Evolutionary conservation across 1,140 invertebrate genomes (phyloP), one percentile per base, ranked within the genome.

Genomic region (Riptortus pedestris): DNA sequence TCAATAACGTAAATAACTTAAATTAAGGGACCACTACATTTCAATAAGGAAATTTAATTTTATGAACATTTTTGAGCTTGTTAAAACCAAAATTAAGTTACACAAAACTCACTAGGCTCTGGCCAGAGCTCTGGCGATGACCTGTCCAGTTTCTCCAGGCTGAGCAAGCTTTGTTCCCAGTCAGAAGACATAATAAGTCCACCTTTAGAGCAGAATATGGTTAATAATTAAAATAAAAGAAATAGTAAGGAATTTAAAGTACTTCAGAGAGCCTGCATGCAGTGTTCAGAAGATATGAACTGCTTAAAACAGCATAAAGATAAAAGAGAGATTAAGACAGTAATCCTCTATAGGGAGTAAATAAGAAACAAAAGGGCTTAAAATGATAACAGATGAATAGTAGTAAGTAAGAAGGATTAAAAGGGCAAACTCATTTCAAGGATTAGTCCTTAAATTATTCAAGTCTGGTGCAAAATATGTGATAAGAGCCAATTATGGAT

Each of bases 71-170:
- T n/a, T n/a, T n/a, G n/a, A n/a, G n/a, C n/a, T n/a, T n/a, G n/a
- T n/a, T n/a, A n/a, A n/a, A n/a, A n/a, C n/a, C n/a, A 31, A 60
- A 52, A 38, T 59, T 24, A 33, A 57, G 38, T 58, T 26, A 57
- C 18, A 29, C 18, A 68, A 65, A 64, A 78, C 81, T 85, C 81
- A 93, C 91, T 90, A 79, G 90, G 87, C 77, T 94, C 91, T 48
- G 93, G 92, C 92, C 92, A 96, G 70, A 95, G 74, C 71, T 95
- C 90, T 16, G 92, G 93, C 1, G 92, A 95, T 11, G 88, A 83
- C 71, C 92, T 79, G 75, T 94, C 91, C 66, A 96, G 76, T 72
- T 89, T 93, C 78, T 96, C 93, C 72, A 87, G 78, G 69, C 90
- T 93, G 65, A 89, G 78, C 47, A 91, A 77, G 73, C 80, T 86